Percentiles rank a stretch among this genome's conserved stretches.
Evolutionary conservation across 2,113 vertebrate species (phyloP).

Genomic region (Montifringilla adamsi): DNA sequence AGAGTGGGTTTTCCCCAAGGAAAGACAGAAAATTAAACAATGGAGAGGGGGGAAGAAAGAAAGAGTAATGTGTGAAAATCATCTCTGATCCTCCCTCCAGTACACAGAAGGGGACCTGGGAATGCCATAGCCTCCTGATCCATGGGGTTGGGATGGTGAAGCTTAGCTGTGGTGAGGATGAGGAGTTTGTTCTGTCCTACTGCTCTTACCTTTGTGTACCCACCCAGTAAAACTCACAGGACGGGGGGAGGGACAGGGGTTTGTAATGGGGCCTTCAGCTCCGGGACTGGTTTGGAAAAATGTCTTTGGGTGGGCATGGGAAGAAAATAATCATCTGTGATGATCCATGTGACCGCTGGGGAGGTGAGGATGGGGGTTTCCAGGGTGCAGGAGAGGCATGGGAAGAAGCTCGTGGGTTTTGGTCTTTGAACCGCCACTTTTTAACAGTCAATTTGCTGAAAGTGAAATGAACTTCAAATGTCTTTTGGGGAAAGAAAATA

Average conservation of each 20-base stretch:
- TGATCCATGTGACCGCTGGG: neutral
- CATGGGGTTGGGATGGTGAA: neutral
- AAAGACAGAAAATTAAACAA: neutral
- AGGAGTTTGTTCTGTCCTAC: neutral
- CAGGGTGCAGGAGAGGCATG: neutral
- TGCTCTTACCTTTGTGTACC: neutral
- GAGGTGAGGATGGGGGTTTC: neutral
- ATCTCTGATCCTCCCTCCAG: neutral
- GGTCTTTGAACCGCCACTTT: conserved; percentile 56
- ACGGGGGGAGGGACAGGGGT: neutral
- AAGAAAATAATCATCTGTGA: neutral
- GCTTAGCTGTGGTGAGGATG: neutral
- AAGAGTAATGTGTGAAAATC: fast-evolving
- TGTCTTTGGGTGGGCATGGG: neutral
- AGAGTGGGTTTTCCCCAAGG: neutral
- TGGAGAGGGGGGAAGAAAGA: neutral
- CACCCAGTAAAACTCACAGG: conserved; percentile 2
- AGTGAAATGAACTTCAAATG: conserved; percentile 42
- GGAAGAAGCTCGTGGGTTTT: conserved; percentile 29
- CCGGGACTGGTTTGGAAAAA: neutral
- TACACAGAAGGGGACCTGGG: neutral
- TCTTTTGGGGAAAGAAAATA: neutral
- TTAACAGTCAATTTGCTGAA: conserved; percentile 63
- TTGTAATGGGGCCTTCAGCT: neutral
- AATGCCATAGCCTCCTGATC: neutral